Conservation (phyloP, 2,797 vertebrate species). For the Diglossa cyanea region DNA sequence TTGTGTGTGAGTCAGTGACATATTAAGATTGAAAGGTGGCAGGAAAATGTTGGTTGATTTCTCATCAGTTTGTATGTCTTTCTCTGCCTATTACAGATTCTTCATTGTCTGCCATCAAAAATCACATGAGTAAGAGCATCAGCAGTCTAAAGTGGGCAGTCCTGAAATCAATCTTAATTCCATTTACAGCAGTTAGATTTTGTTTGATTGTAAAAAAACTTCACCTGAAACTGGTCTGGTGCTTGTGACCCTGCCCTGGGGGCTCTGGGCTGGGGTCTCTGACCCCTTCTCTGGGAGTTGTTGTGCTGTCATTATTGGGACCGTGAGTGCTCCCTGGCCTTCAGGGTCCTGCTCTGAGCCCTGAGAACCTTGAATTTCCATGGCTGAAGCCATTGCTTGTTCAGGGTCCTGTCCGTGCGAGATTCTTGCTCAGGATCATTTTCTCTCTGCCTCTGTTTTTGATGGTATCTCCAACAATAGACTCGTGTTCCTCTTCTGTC, state of each 20-base stretch:
- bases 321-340: not conserved
- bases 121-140: not conserved
- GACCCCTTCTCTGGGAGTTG: not conserved
- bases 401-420: not conserved
- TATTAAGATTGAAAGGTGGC: constrained; percentile 19
- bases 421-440: not conserved
- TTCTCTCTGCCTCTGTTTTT: not conserved
- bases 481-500: not conserved
- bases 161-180: constrained; percentile 33
- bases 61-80: not conserved
- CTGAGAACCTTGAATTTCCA: not conserved
- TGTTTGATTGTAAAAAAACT: constrained; percentile 3
- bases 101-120: constrained; percentile 35
- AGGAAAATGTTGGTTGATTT: not conserved
- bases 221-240: not conserved
- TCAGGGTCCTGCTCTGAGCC: not conserved
- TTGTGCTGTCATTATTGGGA: not conserved
- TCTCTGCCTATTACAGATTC: not conserved
- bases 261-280: not conserved
- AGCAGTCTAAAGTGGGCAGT: not conserved
- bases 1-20: not conserved
- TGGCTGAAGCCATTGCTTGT: not conserved
- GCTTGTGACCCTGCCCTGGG: not conserved
- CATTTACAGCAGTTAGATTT: constrained; percentile 18
- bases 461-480: not conserved